Percentiles rank a stretch among this genome's conserved stretches.
Evolutionary conservation across 2,888 invertebrate species (phyloP).

Genomic region (Smittia aterrima): DNA sequence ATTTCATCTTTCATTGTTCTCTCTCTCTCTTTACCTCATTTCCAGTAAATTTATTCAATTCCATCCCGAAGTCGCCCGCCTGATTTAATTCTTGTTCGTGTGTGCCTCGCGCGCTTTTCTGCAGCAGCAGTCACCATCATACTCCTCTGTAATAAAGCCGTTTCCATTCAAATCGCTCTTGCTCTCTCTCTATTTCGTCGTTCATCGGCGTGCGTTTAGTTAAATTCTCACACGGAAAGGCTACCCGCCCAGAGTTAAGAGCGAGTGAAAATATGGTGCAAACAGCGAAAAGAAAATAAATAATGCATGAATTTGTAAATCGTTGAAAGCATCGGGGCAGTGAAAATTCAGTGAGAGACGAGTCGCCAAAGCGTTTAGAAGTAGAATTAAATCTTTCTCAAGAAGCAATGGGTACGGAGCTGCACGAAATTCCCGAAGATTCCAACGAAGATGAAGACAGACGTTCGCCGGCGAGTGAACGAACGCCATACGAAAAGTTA

Average conservation of each 20-base stretch:
- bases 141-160: neutral
- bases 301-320: slow-evolving; percentile 28
- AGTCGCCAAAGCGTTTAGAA: neutral
- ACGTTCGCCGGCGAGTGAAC: neutral
- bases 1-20: too few species aligned
- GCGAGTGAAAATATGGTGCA: neutral
- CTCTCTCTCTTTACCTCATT: too few species aligned
- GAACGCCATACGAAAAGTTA: slow-evolving; percentile 32
- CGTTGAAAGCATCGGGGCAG: neutral
- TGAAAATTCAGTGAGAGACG: neutral
- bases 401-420: neutral
- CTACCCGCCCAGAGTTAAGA: neutral
- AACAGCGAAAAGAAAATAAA: slow-evolving; percentile 26
- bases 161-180: neutral
- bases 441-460: slow-evolving; percentile 20
- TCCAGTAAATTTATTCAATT: too few species aligned
- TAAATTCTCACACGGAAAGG: neutral
- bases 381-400: neutral
- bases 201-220: neutral
- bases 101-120: neutral
- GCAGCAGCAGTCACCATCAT: neutral
- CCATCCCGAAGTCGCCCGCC: neutral
- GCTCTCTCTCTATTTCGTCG: neutral
- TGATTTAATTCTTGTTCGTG: neutral
- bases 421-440: slow-evolving; percentile 33